phyloP scores from a whole-genome alignment of 2,888 invertebrate species.

The Clanis bilineata region DNA sequence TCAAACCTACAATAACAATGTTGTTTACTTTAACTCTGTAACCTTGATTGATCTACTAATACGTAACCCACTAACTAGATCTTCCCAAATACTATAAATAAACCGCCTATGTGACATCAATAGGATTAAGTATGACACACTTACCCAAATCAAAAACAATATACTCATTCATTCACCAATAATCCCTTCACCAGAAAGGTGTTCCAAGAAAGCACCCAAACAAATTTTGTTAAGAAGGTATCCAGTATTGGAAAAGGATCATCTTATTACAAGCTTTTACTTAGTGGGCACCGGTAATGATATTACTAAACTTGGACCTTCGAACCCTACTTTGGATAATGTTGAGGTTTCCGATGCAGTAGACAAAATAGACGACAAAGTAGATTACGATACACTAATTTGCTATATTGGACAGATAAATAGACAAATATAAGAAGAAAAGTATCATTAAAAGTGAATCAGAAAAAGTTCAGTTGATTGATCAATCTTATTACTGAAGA shows the following conservation, averaged over 20 bases:
- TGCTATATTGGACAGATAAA: not conserved
- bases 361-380: slow-evolving; percentile 18
- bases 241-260: slow-evolving; percentile 47
- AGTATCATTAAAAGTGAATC: not conserved
- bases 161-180: slow-evolving; percentile 27
- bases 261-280: slow-evolving; percentile 59
- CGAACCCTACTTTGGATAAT: slow-evolving; percentile 32
- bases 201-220: slow-evolving; percentile 37
- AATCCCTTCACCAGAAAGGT: slow-evolving; percentile 33
- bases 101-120: not conserved
- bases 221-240: slow-evolving; percentile 53
- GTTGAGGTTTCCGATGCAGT: slow-evolving; percentile 28
- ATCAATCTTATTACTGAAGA: not conserved
- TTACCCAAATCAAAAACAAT: slow-evolving; percentile 21
- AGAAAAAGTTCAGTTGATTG: slow-evolving; percentile 2
- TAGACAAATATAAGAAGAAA: not conserved
- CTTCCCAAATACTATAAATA: not conserved
- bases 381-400: slow-evolving; percentile 13
- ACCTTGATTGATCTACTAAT: too few species aligned
- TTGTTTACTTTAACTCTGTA: too few species aligned
- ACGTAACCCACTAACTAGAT: not conserved
- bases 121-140: not conserved
- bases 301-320: slow-evolving; percentile 51
- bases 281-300: slow-evolving; percentile 51
- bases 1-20: too few species aligned